These are phyloP conservation scores for Saimiri boliviensis DNA, from an alignment of 2,113 vertebrate species.

Conservation along the genomic window DNA sequence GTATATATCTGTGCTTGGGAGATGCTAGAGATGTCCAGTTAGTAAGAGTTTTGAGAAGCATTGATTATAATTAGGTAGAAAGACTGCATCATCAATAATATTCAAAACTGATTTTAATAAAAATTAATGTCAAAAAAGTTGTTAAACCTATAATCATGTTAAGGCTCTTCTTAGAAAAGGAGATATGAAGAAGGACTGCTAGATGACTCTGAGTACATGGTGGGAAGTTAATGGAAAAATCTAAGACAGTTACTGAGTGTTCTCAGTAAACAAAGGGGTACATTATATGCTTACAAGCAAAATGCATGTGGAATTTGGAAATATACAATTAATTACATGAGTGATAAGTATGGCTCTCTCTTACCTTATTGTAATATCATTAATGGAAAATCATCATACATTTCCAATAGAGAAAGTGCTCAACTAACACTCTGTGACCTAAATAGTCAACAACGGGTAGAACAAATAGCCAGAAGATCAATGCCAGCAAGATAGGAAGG, in stretches of 20 bases:
- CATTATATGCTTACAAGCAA: neutral
- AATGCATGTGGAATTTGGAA: neutral
- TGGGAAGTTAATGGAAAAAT: neutral
- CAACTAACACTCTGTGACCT: neutral
- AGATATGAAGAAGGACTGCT: neutral
- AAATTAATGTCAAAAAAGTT: constrained; percentile 28
- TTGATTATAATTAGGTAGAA: constrained; percentile 48
- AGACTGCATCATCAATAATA: constrained; percentile 27
- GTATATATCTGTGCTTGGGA: neutral
- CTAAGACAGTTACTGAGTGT: neutral
- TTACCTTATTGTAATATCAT: neutral
- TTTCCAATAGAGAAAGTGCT: neutral
- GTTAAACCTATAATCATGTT: neutral
- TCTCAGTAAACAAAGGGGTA: neutral
- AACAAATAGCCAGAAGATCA: neutral
- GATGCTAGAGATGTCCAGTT: neutral
- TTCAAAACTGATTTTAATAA: constrained; percentile 48
- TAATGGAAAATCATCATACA: neutral
- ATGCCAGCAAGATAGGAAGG: neutral
- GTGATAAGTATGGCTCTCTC: neutral
- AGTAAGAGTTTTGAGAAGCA: neutral
- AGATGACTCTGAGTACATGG: neutral
- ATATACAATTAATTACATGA: neutral
- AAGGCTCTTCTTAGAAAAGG: neutral
- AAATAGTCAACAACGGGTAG: neutral